These are phyloP conservation scores for Ecdyonurus torrentis DNA, from an alignment of 2,888 invertebrate genomes.

Conservation along the genomic window DNA sequence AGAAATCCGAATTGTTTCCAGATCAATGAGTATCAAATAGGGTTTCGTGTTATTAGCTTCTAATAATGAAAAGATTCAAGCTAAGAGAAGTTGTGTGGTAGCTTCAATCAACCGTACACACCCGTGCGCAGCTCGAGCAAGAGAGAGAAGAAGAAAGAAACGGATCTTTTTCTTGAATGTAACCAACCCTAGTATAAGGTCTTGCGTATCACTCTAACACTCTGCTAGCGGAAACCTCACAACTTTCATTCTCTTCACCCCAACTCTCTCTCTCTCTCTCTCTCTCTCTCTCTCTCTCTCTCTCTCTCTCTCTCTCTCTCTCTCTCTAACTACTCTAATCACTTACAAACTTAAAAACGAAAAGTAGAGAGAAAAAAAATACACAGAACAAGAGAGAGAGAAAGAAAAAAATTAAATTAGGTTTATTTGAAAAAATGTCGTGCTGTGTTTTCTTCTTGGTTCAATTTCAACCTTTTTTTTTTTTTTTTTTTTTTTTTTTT, in stretches of 20 bases:
- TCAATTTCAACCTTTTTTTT: background rate
- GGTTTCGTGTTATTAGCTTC: background rate
- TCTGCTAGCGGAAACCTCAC: background rate
- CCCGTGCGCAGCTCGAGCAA: background rate
- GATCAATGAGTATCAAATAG: background rate
- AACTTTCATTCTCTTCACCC: background rate
- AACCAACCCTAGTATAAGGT: background rate
- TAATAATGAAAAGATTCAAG: background rate
- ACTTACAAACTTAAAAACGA: background rate
- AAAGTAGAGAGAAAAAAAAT: too few species aligned
- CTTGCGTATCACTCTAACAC: background rate
- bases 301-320: background rate
- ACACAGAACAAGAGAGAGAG: too few species aligned
- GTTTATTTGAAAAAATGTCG: background rate
- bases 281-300: background rate
- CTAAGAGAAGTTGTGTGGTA: background rate
- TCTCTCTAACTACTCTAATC: background rate
- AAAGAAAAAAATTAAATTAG: background rate
- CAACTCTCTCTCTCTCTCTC: background rate
- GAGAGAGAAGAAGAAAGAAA: background rate
- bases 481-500: background rate
- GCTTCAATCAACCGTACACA: background rate
- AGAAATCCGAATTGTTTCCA: background rate
- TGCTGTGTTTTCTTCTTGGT: background rate
- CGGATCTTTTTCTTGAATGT: background rate